Conservation (phyloP, 2,888 invertebrate species). For the Abscondita cerata region DNA sequence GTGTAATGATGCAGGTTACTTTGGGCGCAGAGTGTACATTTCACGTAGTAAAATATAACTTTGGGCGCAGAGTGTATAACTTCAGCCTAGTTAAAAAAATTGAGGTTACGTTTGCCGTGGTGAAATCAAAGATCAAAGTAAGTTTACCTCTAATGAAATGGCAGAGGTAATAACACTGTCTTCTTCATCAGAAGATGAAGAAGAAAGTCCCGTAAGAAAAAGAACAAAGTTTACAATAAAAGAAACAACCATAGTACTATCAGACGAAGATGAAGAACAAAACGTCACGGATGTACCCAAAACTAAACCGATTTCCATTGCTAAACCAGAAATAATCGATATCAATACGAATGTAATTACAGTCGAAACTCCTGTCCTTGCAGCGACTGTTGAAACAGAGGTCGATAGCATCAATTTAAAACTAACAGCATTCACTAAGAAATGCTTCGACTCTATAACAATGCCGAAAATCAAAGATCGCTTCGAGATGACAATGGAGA, state of each 20-base stretch:
- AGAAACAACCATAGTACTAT: not conserved
- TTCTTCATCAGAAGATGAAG: constrained; percentile 11
- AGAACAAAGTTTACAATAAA: not conserved
- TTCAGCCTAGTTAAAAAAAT: not conserved
- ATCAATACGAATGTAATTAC: too few species aligned
- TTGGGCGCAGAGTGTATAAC: too few species aligned
- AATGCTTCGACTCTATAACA: not conserved
- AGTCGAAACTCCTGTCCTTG: not conserved
- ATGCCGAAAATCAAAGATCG: not conserved
- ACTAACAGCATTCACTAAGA: not conserved
- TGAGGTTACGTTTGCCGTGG: not conserved
- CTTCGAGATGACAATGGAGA: not conserved
- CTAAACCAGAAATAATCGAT: too few species aligned
- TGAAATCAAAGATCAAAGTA: too few species aligned
- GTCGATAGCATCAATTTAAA: not conserved
- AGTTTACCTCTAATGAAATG: too few species aligned
- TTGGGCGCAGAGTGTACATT: too few species aligned
- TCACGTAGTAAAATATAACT: too few species aligned
- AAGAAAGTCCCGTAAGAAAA: not conserved
- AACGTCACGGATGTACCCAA: too few species aligned
- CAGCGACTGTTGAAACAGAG: not conserved
- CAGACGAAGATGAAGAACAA: not conserved
- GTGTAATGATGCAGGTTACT: too few species aligned
- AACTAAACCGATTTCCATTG: too few species aligned
- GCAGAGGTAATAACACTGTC: constrained; percentile 4